Percentiles rank a stretch among this genome's conserved stretches.
phyloP scores from a whole-genome alignment of 2,888 invertebrate species.

The Patella ulyssiponensis region DNA sequence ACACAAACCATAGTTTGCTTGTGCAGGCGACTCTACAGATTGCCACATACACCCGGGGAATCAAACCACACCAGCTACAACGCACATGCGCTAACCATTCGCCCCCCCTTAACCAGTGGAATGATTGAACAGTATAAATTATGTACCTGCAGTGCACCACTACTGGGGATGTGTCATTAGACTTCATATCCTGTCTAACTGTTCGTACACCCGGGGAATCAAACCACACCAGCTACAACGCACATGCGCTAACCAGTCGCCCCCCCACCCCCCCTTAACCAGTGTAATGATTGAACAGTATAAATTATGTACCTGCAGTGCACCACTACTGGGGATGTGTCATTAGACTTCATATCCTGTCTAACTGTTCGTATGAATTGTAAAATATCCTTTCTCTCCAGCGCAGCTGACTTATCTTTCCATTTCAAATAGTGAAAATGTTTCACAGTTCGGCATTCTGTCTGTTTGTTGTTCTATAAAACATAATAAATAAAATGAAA shows the following conservation, averaged over 20 bases:
- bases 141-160: constrained; percentile 54
- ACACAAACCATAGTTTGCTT: too few species aligned
- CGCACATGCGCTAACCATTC: too few species aligned
- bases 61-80: too few species aligned
- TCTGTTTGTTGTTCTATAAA: neutral
- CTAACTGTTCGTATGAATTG: constrained; percentile 51
- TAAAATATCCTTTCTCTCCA: constrained; percentile 47
- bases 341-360: constrained; percentile 47
- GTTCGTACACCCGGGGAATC: too few species aligned
- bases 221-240: too few species aligned
- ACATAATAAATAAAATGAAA: too few species aligned
- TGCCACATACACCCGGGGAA: too few species aligned
- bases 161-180: constrained; percentile 47
- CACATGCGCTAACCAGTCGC: too few species aligned
- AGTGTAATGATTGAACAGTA: neutral
- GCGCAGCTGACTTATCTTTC: constrained; percentile 53
- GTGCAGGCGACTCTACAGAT: too few species aligned
- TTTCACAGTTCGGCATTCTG: constrained; percentile 37
- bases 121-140: neutral
- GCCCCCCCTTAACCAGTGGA: too few species aligned
- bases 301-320: constrained; percentile 49
- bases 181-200: constrained; percentile 47
- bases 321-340: constrained; percentile 46
- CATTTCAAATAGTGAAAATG: constrained; percentile 57
- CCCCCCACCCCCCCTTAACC: too few species aligned